Evolutionary conservation across 2,888 invertebrate genomes (phyloP), one percentile per base, ranked within the genome.

Genomic region (Lampropteryx suffumata): DNA sequence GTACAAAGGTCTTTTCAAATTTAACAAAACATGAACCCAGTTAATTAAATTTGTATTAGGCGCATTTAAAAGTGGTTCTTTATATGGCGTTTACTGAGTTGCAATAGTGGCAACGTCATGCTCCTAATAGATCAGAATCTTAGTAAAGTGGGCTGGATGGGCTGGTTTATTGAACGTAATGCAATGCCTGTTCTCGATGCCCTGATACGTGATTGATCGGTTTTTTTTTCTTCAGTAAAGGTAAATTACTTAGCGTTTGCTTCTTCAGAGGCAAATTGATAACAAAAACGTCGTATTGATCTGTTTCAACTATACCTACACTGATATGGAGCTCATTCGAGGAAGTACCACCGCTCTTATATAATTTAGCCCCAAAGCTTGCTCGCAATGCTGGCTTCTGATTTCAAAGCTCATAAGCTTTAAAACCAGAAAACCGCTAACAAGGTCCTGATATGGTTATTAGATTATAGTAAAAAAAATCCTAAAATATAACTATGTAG

Each of bases 1-100:
- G 83, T 70, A 83, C 80, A 87, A 85, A 80, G 81, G 82, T 76
- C 76, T 76, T 80, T 82, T 80, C 82, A 80, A 85, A 76, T 77
- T 77, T 67, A 67, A 73, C 75, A 79, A 74, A 82, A 85, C 65
- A 69, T 68, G 79, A 76, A 74, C 78, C 71, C 75, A 78, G 85
- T 86, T 89, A 87, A 90, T 89, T 89, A 86, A 90, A 90, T 89
- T 89, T 87, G 84, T 89, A 86, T 85, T 84, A 67, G 64, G 63
- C 66, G 71, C 68, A 70, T 74, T 71, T 72, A 85, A 81, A 84
- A 84, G 84, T 81, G 70, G 77, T 65, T 79, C 75, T 83, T 82
- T 84, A 78, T 80, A 72, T 74, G 70, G 84, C 84, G 87, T 81
- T 82, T 80, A 80, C 27, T 12, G 40, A 44, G 48, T 48, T 44